Conservation (phyloP, 2,113 vertebrate genomes). For the Hassar affinis region DNA sequence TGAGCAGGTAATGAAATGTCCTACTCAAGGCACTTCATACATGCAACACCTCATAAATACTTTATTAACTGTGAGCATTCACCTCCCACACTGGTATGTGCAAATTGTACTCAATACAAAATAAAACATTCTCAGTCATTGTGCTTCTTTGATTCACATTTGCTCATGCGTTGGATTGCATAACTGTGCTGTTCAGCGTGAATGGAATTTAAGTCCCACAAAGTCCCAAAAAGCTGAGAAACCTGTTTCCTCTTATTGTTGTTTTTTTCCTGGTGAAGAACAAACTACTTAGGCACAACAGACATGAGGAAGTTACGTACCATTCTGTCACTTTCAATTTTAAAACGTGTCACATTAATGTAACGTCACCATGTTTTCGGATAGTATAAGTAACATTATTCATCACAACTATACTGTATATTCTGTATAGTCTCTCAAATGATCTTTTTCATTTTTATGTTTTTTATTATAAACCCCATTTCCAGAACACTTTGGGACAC, state of each 20-base stretch:
- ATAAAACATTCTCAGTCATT: neutral
- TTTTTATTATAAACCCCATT: no score
- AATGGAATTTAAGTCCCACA: neutral
- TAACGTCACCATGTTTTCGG: neutral
- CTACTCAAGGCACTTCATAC: neutral
- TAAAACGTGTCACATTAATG: neutral
- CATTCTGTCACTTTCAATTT: neutral
- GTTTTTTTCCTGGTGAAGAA: neutral
- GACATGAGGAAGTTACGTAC: neutral
- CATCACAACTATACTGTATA: neutral
- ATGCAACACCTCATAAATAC: neutral
- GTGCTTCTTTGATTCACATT: neutral
- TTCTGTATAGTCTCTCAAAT: neutral
- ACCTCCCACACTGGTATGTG: constrained; percentile 11
- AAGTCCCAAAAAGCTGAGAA: neutral
- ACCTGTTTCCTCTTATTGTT: neutral
- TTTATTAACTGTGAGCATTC: neutral
- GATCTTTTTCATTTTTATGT: neutral
- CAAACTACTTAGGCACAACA: neutral
- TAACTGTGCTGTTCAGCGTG: neutral
- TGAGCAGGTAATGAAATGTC: neutral
- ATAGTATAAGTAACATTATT: neutral
- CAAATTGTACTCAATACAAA: no score
- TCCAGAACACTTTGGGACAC: no score
- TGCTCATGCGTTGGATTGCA: no score